Base-by-base conservation (phyloP, 2,888 invertebrate species). In the Leucoma salicis region DNA sequence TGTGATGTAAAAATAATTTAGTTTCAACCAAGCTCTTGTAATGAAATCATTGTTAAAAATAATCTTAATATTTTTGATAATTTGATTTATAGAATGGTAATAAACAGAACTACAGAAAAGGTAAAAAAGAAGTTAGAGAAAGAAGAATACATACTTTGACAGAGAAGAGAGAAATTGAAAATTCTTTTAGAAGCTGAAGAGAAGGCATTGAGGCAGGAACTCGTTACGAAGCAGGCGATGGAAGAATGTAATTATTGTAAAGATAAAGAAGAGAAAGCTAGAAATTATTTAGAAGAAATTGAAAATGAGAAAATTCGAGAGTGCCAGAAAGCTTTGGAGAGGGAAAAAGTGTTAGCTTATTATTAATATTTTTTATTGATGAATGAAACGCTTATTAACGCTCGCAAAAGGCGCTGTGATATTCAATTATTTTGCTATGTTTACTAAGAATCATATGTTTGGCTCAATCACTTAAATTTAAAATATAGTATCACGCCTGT, bases 91-190 rank as follows among this genome's bases (percentile, higher is more conserved):
- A 88, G 87, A 37, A 62, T 82, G 0, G 75, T 87, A 31, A 64
- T 80, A 44, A 87, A 87, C 45, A 69, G 74, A 56, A 70, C 85
- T n/a, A 66, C 63, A 39, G 82, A 80, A 32, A 87, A 75, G 56
- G 82, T 89, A 0, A 64, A 57, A 62, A 57, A 75, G 15, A 57
- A 78, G 35, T 49, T 88, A n/a, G 44, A 77, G 16, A 39, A 71
- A 62, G 87, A 84, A 68, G 85, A 88, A 32, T 49, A 46, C 10
- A 71, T 70, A 43, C 80, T 88, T 29, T 86, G 86, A 85, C 85
- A 78, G 37, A 78, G 85, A 63, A 75, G 78, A 59, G 60, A 79
- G 41, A 70, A 70, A 29, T 63, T 89, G 2, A 74, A 64, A 49
- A 45, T 46, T 2, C 63, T 87, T 31, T 43, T 89, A 27, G 60